Evolutionary conservation across 2,888 invertebrate genomes (phyloP).

Genomic region (Melipona beecheii): DNA sequence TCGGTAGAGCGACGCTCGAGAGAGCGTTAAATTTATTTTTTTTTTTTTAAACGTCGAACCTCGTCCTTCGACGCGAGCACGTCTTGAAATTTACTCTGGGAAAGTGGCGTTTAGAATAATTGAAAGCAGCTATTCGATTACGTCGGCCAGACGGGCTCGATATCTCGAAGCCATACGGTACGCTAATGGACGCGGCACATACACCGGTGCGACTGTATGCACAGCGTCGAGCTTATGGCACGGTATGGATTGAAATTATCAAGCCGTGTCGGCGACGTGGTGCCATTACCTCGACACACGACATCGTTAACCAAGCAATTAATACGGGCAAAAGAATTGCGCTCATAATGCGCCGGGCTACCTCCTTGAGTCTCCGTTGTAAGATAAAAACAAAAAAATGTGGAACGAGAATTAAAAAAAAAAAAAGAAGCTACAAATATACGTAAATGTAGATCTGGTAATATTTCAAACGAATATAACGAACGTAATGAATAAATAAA

Average conservation of each 20-base stretch:
- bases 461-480: no score
- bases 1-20: no score
- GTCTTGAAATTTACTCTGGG: neutral
- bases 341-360: neutral
- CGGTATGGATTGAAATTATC: slow-evolving; percentile 35
- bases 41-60: no score
- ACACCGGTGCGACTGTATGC: slow-evolving; percentile 32
- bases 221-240: slow-evolving; percentile 1
- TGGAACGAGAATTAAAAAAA: neutral
- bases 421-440: no score
- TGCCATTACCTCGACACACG: slow-evolving; percentile 37
- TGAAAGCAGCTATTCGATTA: slow-evolving; percentile 54
- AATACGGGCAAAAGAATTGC: slow-evolving; percentile 10
- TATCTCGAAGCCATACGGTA: slow-evolving; percentile 47
- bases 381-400: neutral
- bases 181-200: slow-evolving; percentile 49
- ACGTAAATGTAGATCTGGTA: no score
- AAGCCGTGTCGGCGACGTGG: slow-evolving; percentile 29
- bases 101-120: slow-evolving; percentile 11
- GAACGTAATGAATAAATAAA: no score
- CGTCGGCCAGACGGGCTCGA: slow-evolving; percentile 47
- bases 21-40: no score
- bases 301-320: slow-evolving; percentile 38
- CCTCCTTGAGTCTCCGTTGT: no score
- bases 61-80: no score